Evolutionary conservation across 2,797 vertebrate genomes (phyloP).

Genomic region (Chaunax sp.): DNA sequence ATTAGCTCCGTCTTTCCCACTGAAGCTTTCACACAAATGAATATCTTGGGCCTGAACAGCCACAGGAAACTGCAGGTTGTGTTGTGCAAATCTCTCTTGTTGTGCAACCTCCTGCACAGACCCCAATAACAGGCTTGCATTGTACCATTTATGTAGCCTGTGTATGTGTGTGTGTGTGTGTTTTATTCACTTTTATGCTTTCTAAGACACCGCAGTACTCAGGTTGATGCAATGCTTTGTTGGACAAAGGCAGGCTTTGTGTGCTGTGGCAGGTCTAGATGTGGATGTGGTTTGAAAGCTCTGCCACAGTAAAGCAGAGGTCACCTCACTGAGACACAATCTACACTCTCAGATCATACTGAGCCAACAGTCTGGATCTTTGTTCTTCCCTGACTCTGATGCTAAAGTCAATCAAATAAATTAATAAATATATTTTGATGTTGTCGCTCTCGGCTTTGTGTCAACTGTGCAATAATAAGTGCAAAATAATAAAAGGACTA

Average conservation of each 20-base stretch:
- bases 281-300: conserved; percentile 48
- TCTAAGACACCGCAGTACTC: conserved; percentile 40
- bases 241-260: conserved; percentile 67
- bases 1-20: conserved; percentile 46
- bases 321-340: conserved; percentile 56
- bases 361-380: conserved; percentile 53
- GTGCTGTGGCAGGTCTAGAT: conserved; percentile 46
- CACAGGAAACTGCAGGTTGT: conserved; percentile 61
- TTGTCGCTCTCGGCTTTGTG: conserved; percentile 58
- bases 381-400: conserved; percentile 62
- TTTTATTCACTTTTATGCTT: conserved; percentile 56
- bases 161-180: conserved; percentile 33
- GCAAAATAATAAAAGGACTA: no score
- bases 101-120: conserved; percentile 63
- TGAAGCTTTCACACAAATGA: conserved; percentile 61
- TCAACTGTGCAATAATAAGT: conserved; percentile 60
- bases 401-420: conserved; percentile 56
- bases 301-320: conserved; percentile 53
- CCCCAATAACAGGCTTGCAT: conserved; percentile 67
- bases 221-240: conserved; percentile 52
- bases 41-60: conserved; percentile 50
- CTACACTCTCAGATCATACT: conserved; percentile 22
- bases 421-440: conserved; percentile 60
- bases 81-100: conserved; percentile 55
- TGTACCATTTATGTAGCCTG: conserved; percentile 22